These are phyloP conservation scores for Cirrhinus mrigala DNA, from an alignment of 2,797 vertebrate species.

Conservation along the genomic window DNA sequence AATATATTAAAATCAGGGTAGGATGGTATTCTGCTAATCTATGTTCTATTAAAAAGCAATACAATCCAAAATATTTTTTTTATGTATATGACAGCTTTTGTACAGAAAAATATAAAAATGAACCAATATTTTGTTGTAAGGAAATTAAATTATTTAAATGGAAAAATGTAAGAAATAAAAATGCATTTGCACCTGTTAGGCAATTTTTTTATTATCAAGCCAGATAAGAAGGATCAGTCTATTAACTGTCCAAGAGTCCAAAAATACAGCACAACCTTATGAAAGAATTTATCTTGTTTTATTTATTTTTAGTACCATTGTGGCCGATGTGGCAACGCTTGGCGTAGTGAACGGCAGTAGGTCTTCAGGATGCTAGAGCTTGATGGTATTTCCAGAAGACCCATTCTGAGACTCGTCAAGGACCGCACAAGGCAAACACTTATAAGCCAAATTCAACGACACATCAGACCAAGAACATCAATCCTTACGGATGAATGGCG, in stretches of 20 bases:
- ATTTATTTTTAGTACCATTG: neutral
- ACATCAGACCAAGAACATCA: neutral
- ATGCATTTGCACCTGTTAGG: neutral
- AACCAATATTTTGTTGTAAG: no score
- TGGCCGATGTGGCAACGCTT: neutral
- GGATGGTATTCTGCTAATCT: neutral
- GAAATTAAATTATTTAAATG: no score
- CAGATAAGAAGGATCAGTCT: conserved; percentile 4
- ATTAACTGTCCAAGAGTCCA: neutral
- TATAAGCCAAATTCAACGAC: neutral
- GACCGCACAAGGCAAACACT: neutral
- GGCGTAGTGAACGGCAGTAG: neutral
- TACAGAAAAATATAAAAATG: no score
- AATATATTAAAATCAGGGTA: neutral
- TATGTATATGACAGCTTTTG: no score
- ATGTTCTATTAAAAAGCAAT: no score
- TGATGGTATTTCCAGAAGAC: neutral
- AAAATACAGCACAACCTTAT: no score
- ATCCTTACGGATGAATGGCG: neutral
- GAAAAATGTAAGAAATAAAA: neutral
- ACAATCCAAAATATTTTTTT: no score
- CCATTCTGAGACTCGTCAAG: neutral
- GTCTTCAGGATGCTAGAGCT: no score
- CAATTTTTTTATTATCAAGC: neutral
- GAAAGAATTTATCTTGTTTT: neutral